Evolutionary conservation across 2,113 vertebrate species (phyloP), one percentile per base, ranked within the genome.

Genomic region (Periophthalmodon schlosseri): DNA sequence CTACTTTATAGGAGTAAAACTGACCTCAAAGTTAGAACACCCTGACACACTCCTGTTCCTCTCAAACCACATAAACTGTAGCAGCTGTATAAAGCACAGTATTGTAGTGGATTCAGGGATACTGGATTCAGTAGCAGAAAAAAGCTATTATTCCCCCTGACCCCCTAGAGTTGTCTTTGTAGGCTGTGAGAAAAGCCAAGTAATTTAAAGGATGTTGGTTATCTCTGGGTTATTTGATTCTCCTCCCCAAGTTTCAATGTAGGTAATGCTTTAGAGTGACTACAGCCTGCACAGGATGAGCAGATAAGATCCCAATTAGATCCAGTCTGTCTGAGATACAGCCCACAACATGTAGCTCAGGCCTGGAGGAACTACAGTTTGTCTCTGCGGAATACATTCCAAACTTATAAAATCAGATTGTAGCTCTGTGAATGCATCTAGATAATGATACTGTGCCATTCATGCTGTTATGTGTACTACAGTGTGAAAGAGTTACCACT

Each of bases 231-330:
- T 69, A 58, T 68, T 50, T 5, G 3, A 5, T 21, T 23, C 68
- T 61, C 61, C 57, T 46, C 60, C 54, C 57, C 68, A 2, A 12
- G 60, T 64, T 80, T 76, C 69, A 63, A 2, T 3, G 52, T 66
- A 44, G 64, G 64, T 46, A 49, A 49, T 71, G 57, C 72, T 75
- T 75, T 5, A 47, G 49, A 13, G 3, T 74, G 54, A 76, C 65
- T 21, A 52, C 46, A 78, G 83, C 60, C 64, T 56, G 67, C 39
- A 39, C 78, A 74, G 63, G 69, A 77, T 20, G 49, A 34, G 61
- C 64, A 2, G 76, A 84, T 79, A 82, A 75, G 84, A 47, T 61
- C 36, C 75, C 69, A 76, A 84, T 78, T 24, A 82, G 74, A 84
- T 34, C 61, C 74, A 56, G 56, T 75, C 44, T 81, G 70, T 75